Evolutionary conservation across 2,888 invertebrate species (phyloP), one percentile per base, ranked within the genome.

Genomic region (Polyommatus iphigenia): DNA sequence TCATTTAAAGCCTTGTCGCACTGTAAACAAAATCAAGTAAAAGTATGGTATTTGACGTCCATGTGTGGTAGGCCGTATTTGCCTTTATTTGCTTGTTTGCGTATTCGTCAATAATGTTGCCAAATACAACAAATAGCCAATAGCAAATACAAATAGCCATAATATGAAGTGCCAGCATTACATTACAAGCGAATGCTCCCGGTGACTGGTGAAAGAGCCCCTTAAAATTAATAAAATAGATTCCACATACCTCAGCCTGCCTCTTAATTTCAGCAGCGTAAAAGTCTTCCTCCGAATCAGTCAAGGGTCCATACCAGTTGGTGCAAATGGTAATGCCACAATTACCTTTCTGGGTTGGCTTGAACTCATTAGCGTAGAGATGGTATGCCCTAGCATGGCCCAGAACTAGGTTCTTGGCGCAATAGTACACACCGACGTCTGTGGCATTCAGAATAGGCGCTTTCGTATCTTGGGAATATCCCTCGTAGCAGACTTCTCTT

Each of bases 381-480:
- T 88, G 88, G 80, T 94, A 95, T 0, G 87, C 92, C n/a, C 84
- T 87, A 0, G 95, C 95, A 84, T 97, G 97, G 0, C 96, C 96
- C 54, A 94, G 79, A 18, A 95, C 78, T 0, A 95, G 90, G 77
- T 94, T 90, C 79, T 95, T 95, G 0, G 91, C 87, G 73, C 95
- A 95, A 54, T 94, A 80, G 82, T 96, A 95, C n/a, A 92, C 94
- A 0, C 88, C 93, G 0, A 93, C 80, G 0, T 94, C 95, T 0
- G 87, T 87, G 0, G 87, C 82, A 15, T 87, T 84, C 0, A 94
- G 71, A 1, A 87, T 91, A 0, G 93, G 94, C 0, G 93, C 90
- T 79, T 87, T 82, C 0, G 78, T 57, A 0, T 80, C 85, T 1
- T 81, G 84, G 0, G 91, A 93, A 82, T 96, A 96, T 0, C 95